Percentiles rank a stretch among this genome's conserved stretches.
Evolutionary conservation across 2,113 vertebrate species (phyloP).

Genomic region (Struthidea cinerea): DNA sequence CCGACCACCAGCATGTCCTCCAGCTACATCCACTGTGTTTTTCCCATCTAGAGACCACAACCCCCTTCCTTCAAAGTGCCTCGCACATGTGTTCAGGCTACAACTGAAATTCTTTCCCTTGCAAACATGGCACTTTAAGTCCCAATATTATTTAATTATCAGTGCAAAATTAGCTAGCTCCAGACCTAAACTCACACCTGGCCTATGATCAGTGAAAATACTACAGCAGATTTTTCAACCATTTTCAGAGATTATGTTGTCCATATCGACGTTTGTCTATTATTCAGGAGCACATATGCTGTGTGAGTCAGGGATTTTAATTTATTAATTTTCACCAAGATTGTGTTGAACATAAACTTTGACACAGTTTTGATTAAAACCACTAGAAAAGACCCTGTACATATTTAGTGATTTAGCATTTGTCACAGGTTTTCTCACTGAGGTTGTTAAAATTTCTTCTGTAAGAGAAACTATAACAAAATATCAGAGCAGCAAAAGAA

Average conservation of each 20-base stretch:
- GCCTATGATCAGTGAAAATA: background rate
- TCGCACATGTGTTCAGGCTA: background rate
- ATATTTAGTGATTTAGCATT: background rate
- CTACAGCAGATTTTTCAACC: background rate
- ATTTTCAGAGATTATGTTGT: background rate
- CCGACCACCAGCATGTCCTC: background rate
- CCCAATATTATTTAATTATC: background rate
- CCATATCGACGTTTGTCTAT: accelerated
- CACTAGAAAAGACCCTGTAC: background rate
- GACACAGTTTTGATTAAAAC: background rate
- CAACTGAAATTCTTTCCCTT: background rate
- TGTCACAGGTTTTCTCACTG: background rate
- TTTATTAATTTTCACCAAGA: background rate
- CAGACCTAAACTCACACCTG: background rate
- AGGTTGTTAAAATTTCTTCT: background rate
- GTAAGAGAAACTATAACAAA: background rate
- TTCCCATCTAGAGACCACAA: background rate
- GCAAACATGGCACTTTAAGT: background rate
- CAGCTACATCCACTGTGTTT: background rate
- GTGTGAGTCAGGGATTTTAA: background rate
- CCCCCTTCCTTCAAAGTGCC: background rate
- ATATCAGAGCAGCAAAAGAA: background rate
- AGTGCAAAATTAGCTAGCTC: background rate
- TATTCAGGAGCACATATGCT: background rate
- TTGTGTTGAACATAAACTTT: background rate